Base-by-base conservation (phyloP, 2,797 vertebrate genomes). In the Meriones psammophilus region DNA sequence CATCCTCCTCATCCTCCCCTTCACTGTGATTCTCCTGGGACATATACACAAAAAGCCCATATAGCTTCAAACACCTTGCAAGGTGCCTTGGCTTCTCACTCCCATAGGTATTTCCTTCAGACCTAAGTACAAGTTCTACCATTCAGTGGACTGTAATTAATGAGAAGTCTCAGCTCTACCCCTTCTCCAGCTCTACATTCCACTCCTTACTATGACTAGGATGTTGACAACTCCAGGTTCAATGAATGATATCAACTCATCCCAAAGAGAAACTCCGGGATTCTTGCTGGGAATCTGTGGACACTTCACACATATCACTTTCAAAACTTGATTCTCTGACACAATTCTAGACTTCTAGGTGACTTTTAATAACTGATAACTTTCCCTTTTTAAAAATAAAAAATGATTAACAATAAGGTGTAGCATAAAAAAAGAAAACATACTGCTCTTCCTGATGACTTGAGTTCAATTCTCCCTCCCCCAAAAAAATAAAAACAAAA, bases 351-450 rank as follows among this genome's bases (percentile, higher is more conserved):
- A 2, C 3, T 50, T 68, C 20, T 0, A 68, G 74, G 33, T 5
- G 28, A 13, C 14, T 81, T 39, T 71, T 91, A 69, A 91, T 91
- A 91, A 94, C 76, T 78, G 12, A 80, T 50, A 68, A 91, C 10
- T 66, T 5, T 62, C 14, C 30, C 18, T 56, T 90, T 68, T 58
- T 8, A 36, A 94, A 87, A 88, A 64, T n/a, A 18, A 79, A 92
- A 92, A 92, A 5, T n/a, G 1, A 46, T 91, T 69, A 84, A 36
- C 36, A 74, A 68, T 79, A 68, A 5, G 3, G 64, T 56, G 83
- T 71, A 71, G 76, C 10, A 92, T 50, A 50, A 50, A 50, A 50
- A 50, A 50, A 50, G 50, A 50, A 50, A 50, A 50, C 50, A 10
- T 50, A 50, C 50, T 50, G 50, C 1, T 50, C 50, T 50, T 50